Base-by-base conservation (phyloP, 2,797 vertebrate species). In the Gymnoscopelus braueri region DNA sequence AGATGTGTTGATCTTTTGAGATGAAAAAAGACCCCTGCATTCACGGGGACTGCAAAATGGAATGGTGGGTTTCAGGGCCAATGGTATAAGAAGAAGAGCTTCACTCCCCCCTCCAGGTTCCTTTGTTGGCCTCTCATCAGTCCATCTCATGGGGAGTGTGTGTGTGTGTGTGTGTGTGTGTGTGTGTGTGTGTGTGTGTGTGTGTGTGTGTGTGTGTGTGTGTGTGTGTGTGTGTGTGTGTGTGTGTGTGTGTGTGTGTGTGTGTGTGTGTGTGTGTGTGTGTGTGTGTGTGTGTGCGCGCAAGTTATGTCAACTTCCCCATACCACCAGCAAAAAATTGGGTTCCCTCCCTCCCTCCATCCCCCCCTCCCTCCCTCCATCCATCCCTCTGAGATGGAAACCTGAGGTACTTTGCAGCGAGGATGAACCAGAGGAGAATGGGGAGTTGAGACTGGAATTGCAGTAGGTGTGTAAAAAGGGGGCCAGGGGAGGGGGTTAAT, bases 101-200 rank as follows among this genome's bases (percentile, higher is more conserved):
- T 79, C 81, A 75, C 68, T 61, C 57, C 84, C 87, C 84, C 87
- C 82, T 90, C 88, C 90, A 86, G 89, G 85, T 93, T 89, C 93
- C 91, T 94, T 95, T 95, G 93, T 94, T 90, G 90, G 86, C 84
- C 92, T 93, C 93, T 93, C 94, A 91, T 95, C 93, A 93, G 80
- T 81, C 90, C 90, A 92, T 93, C 92, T 93, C 63, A 72, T 60
- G 71, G 77, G 68, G 62, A 80, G 69, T 70, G 87, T 86, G 87
- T 47, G 51, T 55, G 56, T 3, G 50, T 65, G 58, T 32, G 53
- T 74, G 35, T 15, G 70, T 67, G 51, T 69, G 84, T 55, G 72
- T 63, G 49, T 66, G 14, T 14, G 50, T 61, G 63, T 60, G n/a
- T 53, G 44, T 53, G 47, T 50, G 67, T 51, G 69, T 64, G 75